These are phyloP conservation scores for Galbula dea DNA, from an alignment of 2,113 vertebrate species.

Conservation along the genomic window DNA sequence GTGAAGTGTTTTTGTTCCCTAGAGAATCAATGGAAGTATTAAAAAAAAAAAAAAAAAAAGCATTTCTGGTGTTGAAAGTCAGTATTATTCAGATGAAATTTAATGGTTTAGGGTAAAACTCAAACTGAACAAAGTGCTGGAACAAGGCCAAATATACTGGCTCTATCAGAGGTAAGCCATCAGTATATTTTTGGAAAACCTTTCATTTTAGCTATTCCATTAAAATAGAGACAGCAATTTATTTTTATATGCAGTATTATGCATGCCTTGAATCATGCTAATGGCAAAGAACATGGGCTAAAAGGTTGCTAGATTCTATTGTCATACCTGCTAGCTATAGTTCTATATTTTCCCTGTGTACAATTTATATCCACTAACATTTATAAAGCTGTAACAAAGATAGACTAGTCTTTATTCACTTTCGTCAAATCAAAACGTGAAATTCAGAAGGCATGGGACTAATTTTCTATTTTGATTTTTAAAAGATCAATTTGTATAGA, in stretches of 20 bases:
- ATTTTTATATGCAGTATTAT: background rate
- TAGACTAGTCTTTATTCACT: background rate
- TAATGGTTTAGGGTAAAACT: background rate
- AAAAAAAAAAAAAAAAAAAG: background rate
- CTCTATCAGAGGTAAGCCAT: background rate
- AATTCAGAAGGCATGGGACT: background rate
- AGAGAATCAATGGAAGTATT: background rate
- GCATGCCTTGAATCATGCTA: background rate
- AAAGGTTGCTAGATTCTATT: background rate
- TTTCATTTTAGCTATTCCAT: background rate
- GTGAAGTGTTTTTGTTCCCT: constrained; percentile 19
- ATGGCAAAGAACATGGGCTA: background rate
- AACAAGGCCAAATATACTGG: background rate
- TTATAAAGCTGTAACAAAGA: background rate
- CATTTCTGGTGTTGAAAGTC: background rate
- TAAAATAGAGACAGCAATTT: background rate
- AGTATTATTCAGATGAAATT: constrained; percentile 1
- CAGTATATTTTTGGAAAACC: background rate
- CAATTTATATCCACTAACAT: background rate
- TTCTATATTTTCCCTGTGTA: background rate
- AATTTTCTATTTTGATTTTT: background rate
- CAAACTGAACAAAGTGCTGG: background rate
- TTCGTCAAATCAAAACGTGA: background rate
- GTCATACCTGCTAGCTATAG: background rate
- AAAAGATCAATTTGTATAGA: background rate